phyloP scores from a whole-genome alignment of 2,888 invertebrate genomes.

The Stramonita haemastoma region DNA sequence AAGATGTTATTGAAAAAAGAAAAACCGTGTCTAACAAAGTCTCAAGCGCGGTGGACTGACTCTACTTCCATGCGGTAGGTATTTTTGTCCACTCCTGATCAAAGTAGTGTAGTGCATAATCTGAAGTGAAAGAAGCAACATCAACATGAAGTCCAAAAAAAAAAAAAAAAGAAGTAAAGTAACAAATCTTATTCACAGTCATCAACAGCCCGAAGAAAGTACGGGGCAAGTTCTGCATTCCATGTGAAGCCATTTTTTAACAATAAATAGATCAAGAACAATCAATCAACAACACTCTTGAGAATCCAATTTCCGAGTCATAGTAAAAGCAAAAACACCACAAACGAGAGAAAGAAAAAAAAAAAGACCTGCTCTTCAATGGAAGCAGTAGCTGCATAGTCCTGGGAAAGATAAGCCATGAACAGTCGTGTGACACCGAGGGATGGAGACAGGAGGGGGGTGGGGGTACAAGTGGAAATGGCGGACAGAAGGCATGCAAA shows the following conservation, averaged over 20 bases:
- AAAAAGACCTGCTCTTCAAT: neutral
- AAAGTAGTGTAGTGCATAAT: slow-evolving; percentile 17
- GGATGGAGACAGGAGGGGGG: neutral
- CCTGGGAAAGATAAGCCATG: neutral
- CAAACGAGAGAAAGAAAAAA: neutral
- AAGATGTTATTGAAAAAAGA: neutral
- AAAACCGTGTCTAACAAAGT: neutral
- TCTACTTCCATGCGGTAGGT: no score
- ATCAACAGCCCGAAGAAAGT: no score
- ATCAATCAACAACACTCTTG: neutral
- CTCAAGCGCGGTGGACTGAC: neutral
- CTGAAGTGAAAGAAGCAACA: neutral
- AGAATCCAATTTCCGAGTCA: neutral
- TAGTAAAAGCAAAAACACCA: neutral
- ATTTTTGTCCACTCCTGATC: no score
- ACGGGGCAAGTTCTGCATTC: no score
- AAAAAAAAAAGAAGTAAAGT: no score
- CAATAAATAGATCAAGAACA: neutral
- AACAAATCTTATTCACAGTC: no score
- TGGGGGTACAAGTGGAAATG: neutral
- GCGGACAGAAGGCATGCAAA: slow-evolving; percentile 27
- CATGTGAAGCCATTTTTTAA: neutral
- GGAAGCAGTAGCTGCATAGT: slow-evolving; percentile 29
- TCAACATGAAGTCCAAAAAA: no score
- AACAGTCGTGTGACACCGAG: neutral